These are phyloP conservation scores for Empis stercorea DNA, from an alignment of 2,888 invertebrate genomes.

Conservation along the genomic window DNA sequence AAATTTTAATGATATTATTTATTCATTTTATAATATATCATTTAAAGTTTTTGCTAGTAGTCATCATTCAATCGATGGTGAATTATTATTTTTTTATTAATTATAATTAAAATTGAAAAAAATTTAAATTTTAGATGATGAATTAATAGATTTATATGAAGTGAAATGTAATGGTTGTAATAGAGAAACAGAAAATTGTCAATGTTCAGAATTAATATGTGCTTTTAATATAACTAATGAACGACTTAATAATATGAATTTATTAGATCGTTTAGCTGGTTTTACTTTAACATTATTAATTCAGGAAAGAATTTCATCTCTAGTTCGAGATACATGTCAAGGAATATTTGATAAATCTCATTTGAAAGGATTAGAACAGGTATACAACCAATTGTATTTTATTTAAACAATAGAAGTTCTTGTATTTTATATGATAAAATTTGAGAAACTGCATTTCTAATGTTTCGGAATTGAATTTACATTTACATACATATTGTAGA, in stretches of 20 bases:
- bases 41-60: constrained; percentile 53
- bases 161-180: constrained; percentile 61
- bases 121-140: constrained; percentile 16
- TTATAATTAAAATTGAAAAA: neutral
- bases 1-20: constrained; percentile 53
- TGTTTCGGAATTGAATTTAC: too few relatives aligned
- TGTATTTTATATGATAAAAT: too few relatives aligned
- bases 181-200: constrained; percentile 46
- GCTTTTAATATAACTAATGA: constrained; percentile 63
- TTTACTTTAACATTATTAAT: constrained; percentile 74
- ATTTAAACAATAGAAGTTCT: too few relatives aligned
- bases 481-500: too few relatives aligned
- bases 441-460: too few relatives aligned
- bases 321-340: constrained; percentile 74
- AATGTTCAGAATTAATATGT: constrained; percentile 44
- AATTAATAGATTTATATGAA: constrained; percentile 43
- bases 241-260: constrained; percentile 60
- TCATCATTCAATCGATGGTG: constrained; percentile 24
- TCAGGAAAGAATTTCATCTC: constrained; percentile 66
- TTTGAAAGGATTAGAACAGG: constrained; percentile 59
- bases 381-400: too few relatives aligned
- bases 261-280: constrained; percentile 73
- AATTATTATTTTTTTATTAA: constrained; percentile 16
- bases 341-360: constrained; percentile 79
- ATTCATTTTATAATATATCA: constrained; percentile 64